Conservation (phyloP, 2,888 invertebrate species). For the Synergus laeviventris region DNA sequence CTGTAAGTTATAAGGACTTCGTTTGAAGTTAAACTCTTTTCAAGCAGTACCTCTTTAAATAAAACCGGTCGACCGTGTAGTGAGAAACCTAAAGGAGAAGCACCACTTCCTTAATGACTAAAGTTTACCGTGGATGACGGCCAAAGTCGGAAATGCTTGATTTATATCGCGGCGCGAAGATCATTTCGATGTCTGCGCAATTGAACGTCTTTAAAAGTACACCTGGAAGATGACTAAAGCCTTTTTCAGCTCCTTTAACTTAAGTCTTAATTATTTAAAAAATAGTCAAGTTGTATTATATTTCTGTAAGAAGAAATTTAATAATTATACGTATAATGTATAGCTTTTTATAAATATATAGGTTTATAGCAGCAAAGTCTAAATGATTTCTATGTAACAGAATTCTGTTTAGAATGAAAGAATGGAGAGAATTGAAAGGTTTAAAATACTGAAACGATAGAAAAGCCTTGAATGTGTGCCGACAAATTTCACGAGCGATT, state of each 20-base stretch:
- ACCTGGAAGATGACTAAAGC: conserved; percentile 14
- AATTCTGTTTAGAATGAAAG: neutral
- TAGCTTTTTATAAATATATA: neutral
- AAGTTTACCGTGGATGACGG: conserved; percentile 39
- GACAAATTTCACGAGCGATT: conserved; percentile 24
- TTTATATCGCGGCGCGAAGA: conserved; percentile 35
- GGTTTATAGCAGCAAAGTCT: neutral
- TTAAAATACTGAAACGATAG: neutral
- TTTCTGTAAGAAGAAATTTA: too few relatives aligned
- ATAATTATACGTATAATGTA: too few relatives aligned
- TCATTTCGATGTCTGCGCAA: conserved; percentile 32
- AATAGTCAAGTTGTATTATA: neutral
- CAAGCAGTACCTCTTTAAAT: conserved; percentile 37
- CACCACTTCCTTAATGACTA: conserved; percentile 39
- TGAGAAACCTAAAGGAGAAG: conserved; percentile 37
- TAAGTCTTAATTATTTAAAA: neutral
- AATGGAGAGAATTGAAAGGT: neutral
- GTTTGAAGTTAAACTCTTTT: conserved; percentile 31
- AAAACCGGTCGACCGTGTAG: conserved; percentile 38
- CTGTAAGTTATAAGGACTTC: conserved; percentile 7
- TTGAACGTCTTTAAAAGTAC: conserved; percentile 28
- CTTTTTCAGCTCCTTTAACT: neutral
- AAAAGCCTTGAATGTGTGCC: conserved; percentile 1
- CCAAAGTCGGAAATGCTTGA: conserved; percentile 39
- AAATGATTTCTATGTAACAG: neutral